These are phyloP conservation scores for Sesia bembeciformis DNA, from an alignment of 2,888 invertebrate species.

Conservation along the genomic window DNA sequence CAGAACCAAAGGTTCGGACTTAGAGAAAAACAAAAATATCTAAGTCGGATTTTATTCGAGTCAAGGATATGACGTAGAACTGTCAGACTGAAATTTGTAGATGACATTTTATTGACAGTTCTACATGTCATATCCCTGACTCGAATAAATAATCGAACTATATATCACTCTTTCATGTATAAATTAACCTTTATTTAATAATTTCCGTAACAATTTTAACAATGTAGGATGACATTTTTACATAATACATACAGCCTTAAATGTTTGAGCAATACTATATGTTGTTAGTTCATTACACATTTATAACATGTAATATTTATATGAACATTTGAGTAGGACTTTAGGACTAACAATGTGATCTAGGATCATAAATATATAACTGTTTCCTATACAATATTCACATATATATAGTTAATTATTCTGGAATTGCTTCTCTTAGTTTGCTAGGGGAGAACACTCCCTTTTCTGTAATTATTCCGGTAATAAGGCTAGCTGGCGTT, in stretches of 20 bases:
- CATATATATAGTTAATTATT: conserved; percentile 1
- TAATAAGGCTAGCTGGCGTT: conserved; percentile 93
- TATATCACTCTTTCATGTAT: no score
- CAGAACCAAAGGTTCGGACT: no score
- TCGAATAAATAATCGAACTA: no score
- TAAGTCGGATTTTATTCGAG: no score
- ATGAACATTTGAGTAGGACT: neutral
- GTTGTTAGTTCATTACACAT: neutral
- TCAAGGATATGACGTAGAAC: no score
- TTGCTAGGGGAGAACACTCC: conserved; percentile 85
- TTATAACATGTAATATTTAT: neutral
- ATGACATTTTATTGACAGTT: no score
- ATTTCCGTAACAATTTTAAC: neutral
- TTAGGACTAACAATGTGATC: neutral
- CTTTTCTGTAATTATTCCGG: conserved; percentile 94
- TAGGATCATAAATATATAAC: neutral
- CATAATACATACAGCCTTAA: neutral
- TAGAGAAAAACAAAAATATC: no score
- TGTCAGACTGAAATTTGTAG: no score
- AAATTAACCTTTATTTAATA: no score
- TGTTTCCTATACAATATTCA: conserved; percentile 11
- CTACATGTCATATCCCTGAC: no score
- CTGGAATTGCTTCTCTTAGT: conserved; percentile 32
- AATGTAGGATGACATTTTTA: neutral
- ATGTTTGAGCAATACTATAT: neutral